Evolutionary conservation across 30 jellyfish, hydroid and myxozoan species (phyloP).

Genomic region (Aurelia aurita complex sp. Pacific): DNA sequence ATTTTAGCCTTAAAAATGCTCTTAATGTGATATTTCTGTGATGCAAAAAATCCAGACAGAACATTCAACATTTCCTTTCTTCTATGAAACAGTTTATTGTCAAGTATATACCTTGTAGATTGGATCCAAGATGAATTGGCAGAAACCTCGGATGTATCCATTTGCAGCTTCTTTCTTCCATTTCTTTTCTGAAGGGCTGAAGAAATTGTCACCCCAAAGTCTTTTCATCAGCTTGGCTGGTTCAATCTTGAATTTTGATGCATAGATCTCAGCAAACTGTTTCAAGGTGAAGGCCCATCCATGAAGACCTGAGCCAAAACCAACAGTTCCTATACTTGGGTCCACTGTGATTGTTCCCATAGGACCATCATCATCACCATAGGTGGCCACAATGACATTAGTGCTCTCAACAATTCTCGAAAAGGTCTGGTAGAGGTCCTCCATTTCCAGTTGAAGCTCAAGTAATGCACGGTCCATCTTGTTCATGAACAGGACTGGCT

Average conservation of each 20-base stretch:
- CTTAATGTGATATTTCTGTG: too few relatives aligned
- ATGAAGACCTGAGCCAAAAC: slow-evolving; percentile 99
- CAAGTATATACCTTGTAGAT: slow-evolving; percentile 74
- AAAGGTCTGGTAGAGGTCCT: slow-evolving; percentile 96
- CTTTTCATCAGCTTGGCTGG: slow-evolving; percentile 89
- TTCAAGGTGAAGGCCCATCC: slow-evolving; percentile 99
- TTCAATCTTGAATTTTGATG: slow-evolving; percentile 93
- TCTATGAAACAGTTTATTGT: not conserved
- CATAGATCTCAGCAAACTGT: slow-evolving; percentile 96
- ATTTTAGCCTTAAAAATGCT: too few relatives aligned
- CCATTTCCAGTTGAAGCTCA: slow-evolving; percentile 94
- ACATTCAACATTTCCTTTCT: too few relatives aligned
- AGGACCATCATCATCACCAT: slow-evolving; percentile 98
- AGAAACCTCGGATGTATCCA: slow-evolving; percentile 95
- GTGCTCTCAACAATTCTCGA: slow-evolving; percentile 95
- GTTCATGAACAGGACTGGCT: slow-evolving; percentile 99
- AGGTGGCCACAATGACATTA: slow-evolving; percentile 98
- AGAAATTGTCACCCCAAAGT: slow-evolving; percentile 99
- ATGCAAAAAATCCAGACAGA: too few relatives aligned
- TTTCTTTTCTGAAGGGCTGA: slow-evolving; percentile 90
- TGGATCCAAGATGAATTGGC: slow-evolving; percentile 94
- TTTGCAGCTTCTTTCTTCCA: slow-evolving; percentile 89
- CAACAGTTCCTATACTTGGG: slow-evolving; percentile 97
- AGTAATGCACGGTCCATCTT: slow-evolving; percentile 99
- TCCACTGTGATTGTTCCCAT: slow-evolving; percentile 98